A percentile compares a stretch with the other conserved stretches of the same genome.
Conservation (phyloP, 2,113 vertebrate species). For the Oncorhynchus mykiss region DNA sequence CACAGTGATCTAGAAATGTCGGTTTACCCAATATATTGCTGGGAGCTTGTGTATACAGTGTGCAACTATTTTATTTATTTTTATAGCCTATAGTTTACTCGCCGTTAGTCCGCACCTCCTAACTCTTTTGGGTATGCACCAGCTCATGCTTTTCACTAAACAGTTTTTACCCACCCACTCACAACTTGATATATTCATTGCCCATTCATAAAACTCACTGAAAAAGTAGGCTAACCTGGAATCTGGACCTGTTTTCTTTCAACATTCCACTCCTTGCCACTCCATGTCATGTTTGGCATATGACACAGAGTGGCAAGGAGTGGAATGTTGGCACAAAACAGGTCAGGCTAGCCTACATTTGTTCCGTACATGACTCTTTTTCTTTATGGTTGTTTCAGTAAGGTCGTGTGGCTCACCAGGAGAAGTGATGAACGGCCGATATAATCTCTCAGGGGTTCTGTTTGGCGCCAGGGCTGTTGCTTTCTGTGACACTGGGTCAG, state of each 20-base stretch:
- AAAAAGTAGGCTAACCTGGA: background rate
- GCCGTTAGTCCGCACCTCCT: too few species aligned
- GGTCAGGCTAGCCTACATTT: background rate
- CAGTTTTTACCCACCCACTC: too few species aligned
- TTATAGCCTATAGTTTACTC: too few species aligned
- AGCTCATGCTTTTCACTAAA: too few species aligned
- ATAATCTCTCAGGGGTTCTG: background rate
- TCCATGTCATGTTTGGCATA: too few species aligned
- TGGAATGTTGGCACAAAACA: background rate
- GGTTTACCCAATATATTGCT: too few species aligned
- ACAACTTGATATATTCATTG: background rate
- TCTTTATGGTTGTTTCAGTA: background rate
- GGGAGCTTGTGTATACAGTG: too few species aligned
- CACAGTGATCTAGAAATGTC: too few species aligned
- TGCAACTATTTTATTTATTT: too few species aligned
- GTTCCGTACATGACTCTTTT: background rate
- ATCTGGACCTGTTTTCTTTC: background rate
- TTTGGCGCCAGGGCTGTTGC: background rate
- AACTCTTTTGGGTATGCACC: too few species aligned
- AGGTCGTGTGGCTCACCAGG: background rate
- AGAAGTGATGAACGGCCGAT: background rate
- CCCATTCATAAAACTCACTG: background rate
- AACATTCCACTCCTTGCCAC: background rate
- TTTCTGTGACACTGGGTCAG: background rate
- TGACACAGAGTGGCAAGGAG: too few species aligned